phyloP scores from a whole-genome alignment of 1,140 invertebrate genomes.

The Apis laboriosa region DNA sequence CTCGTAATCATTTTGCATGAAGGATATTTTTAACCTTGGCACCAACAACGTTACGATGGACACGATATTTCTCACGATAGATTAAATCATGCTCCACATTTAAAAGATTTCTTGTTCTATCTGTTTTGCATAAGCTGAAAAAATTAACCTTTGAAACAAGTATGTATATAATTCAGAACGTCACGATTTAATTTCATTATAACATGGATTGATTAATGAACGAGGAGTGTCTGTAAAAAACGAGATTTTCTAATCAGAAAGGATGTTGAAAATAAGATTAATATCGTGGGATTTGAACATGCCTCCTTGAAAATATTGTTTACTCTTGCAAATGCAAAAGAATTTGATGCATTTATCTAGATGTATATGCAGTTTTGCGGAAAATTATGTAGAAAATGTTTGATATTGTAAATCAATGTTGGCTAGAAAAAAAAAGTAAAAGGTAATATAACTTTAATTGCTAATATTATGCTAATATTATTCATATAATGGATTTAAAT shows the following conservation, averaged over 20 bases:
- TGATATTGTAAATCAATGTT: background rate
- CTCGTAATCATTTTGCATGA: slow-evolving; percentile 5
- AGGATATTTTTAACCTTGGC: slow-evolving; percentile 63
- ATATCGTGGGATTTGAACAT: slow-evolving; percentile 26
- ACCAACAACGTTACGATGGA: slow-evolving; percentile 49
- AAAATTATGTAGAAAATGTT: background rate
- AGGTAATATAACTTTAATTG: background rate
- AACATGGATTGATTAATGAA: background rate
- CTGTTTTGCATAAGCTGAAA: slow-evolving; percentile 29
- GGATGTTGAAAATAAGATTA: background rate
- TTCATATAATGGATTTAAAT: background rate
- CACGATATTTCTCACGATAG: slow-evolving; percentile 66
- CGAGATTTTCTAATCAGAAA: slow-evolving; percentile 17
- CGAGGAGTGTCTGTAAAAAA: slow-evolving; percentile 16
- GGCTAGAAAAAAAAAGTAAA: background rate
- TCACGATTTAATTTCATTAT: too few relatives aligned
- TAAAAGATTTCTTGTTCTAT: slow-evolving; percentile 24
- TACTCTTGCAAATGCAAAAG: background rate
- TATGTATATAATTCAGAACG: too few relatives aligned
- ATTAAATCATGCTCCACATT: slow-evolving; percentile 37
- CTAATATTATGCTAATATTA: background rate
- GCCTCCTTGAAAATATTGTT: background rate
- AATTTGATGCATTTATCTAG: background rate
- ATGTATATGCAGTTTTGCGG: background rate
- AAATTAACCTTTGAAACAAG: background rate